phyloP scores from a whole-genome alignment of 35 echinoderm and acorn worm species.

The Strongylocentrotus purpuratus region DNA sequence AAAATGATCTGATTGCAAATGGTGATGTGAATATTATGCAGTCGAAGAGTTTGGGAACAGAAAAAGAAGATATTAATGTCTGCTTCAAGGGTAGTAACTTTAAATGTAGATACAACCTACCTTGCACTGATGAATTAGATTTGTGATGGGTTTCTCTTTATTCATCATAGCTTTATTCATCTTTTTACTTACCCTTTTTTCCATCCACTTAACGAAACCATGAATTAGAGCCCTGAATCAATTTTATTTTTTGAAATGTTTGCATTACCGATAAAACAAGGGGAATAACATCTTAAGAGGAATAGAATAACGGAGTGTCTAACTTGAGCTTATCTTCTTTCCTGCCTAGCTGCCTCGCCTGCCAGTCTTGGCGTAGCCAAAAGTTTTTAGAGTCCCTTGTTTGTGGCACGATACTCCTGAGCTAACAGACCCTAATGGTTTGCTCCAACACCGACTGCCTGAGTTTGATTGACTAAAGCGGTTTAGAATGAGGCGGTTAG shows the following conservation, averaged over 20 bases:
- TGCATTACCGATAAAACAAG: slow-evolving; percentile 24
- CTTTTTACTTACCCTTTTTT: neutral
- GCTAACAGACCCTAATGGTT: slow-evolving; percentile 40
- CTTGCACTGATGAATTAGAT: no score
- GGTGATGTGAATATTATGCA: no score
- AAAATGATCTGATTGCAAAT: no score
- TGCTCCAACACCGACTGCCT: slow-evolving; percentile 38
- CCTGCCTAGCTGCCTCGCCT: neutral
- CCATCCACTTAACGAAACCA: no score
- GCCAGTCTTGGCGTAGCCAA: neutral
- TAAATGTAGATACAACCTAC: no score
- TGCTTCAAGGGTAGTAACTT: no score
- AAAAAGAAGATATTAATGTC: no score
- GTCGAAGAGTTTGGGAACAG: no score
- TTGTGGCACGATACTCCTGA: slow-evolving; percentile 17
- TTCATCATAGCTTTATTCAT: neutral
- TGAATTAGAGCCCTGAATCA: neutral
- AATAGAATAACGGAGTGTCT: neutral
- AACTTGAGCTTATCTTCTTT: neutral
- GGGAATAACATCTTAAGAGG: neutral
- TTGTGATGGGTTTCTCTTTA: neutral
- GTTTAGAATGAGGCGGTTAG: slow-evolving; percentile 54
- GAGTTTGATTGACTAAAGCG: slow-evolving; percentile 53
- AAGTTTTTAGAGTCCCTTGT: neutral
- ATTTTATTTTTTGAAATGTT: neutral